Conservation (phyloP, 2,797 vertebrate species). For the Sardinella longiceps region DNA sequence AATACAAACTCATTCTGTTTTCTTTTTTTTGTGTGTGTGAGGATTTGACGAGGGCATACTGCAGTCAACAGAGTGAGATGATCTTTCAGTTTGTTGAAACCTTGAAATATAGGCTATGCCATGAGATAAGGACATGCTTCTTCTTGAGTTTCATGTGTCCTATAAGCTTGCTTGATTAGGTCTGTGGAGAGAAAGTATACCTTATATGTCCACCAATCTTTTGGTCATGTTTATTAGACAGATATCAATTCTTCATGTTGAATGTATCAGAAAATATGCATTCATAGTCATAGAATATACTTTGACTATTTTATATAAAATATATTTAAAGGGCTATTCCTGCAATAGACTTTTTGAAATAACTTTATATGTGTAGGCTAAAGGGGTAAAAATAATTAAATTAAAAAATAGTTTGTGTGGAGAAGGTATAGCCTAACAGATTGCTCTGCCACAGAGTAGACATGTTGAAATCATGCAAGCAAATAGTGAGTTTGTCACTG, state of each 20-base stretch:
- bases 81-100: neutral
- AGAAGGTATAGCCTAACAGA: too few relatives aligned
- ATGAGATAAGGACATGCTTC: neutral
- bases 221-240: neutral
- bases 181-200: neutral
- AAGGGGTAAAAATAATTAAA: too few relatives aligned
- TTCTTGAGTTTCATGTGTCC: neutral
- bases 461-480: neutral
- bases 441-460: neutral
- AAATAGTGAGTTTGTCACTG: neutral
- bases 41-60: constrained; percentile 35
- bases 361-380: neutral
- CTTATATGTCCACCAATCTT: neutral
- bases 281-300: neutral
- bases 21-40: constrained; percentile 1
- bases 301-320: neutral
- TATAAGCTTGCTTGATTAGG: neutral
- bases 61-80: constrained; percentile 34
- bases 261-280: neutral
- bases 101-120: neutral
- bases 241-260: too few relatives aligned
- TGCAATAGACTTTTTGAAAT: neutral
- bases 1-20: constrained; percentile 46
- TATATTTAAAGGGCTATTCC: neutral
- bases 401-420: too few relatives aligned